phyloP scores from a whole-genome alignment of 1,140 invertebrate genomes.

The Drosophila pectinifera region DNA sequence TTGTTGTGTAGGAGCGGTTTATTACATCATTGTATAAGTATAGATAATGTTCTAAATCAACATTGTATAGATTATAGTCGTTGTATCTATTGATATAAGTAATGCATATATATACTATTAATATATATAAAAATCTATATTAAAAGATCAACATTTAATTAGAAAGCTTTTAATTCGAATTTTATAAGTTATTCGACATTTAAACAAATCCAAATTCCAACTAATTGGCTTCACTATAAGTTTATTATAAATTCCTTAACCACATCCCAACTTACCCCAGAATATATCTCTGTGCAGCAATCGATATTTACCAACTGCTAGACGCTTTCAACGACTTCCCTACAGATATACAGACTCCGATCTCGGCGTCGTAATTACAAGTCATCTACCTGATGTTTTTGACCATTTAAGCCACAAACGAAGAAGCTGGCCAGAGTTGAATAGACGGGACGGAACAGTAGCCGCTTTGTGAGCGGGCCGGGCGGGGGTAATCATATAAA shows the following conservation, averaged over 20 bases:
- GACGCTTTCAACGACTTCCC: conserved; percentile 22
- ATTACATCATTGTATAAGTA: conserved; percentile 1
- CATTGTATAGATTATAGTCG: not conserved
- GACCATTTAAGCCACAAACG: conserved; percentile 75
- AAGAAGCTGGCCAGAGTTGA: conserved; percentile 28
- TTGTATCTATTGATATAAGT: too few relatives aligned
- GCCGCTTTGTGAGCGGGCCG: conserved; percentile 3
- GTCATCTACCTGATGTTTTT: conserved; percentile 81
- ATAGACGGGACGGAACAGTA: conserved; percentile 60
- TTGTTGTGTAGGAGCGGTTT: not conserved
- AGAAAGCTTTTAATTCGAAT: not conserved
- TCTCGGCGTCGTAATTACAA: conserved; percentile 68
- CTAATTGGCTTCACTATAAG: too few relatives aligned
- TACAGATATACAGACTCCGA: conserved; percentile 19
- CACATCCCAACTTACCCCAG: not conserved
- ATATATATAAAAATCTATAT: too few relatives aligned
- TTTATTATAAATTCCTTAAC: not conserved
- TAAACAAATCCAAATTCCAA: too few relatives aligned
- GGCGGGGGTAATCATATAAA: conserved; percentile 61
- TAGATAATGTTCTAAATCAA: not conserved
- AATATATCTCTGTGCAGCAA: conserved; percentile 41
- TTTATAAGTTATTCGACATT: not conserved
- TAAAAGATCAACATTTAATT: too few relatives aligned
- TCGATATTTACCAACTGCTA: conserved; percentile 47
- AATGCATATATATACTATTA: not conserved